Base-by-base conservation (phyloP, 2,888 invertebrate species). In the Julus scanicus region DNA sequence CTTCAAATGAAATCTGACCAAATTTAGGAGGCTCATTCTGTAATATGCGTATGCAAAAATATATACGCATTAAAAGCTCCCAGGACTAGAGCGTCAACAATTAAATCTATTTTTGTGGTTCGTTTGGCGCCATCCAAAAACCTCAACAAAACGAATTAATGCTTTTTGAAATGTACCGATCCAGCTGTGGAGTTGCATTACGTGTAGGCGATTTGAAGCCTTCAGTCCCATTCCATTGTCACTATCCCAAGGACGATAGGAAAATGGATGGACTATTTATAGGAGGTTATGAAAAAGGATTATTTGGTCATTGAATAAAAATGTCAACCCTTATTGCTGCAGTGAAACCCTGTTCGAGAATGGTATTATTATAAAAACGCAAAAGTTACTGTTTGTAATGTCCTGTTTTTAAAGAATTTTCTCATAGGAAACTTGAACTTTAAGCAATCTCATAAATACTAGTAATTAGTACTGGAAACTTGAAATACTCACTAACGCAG, bases 81-180 rank as follows among this genome's bases (percentile, higher is more conserved):
- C 63, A 63, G 63, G 63, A 63, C 63, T 17, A 63, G 63, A 17
- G 17, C n/a, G 63, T 17, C 63, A 63, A 63, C 63, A 63, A 63
- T 63, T 3, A 63, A 63, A n/a, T n/a, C 63, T 63, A 63, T 63
- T 63, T 63, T 63, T 2, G 63, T 11, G 63, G n/a, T 20, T 63
- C 63, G 63, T 63, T 63, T 63, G 63, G 63, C n/a, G 63, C 63
- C n/a, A 63, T 63, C 8, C 63, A 63, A 63, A 63, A 63, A 63
- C n/a, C 63, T 3, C 63, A 63, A 63, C 63, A 63, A n/a, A 63
- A 63, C 63, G n/a, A 17, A n/a, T 63, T 63, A n/a, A 20, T n/a
- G n/a, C n/a, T 20, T 20, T 63, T 63, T 17, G 63, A 63, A 63
- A n/a, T 63, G 63, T 8, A n/a, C 63, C n/a, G 63, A 63, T 63